Base-by-base conservation (phyloP, 2,888 invertebrate genomes). In the Phaonia tiefii region DNA sequence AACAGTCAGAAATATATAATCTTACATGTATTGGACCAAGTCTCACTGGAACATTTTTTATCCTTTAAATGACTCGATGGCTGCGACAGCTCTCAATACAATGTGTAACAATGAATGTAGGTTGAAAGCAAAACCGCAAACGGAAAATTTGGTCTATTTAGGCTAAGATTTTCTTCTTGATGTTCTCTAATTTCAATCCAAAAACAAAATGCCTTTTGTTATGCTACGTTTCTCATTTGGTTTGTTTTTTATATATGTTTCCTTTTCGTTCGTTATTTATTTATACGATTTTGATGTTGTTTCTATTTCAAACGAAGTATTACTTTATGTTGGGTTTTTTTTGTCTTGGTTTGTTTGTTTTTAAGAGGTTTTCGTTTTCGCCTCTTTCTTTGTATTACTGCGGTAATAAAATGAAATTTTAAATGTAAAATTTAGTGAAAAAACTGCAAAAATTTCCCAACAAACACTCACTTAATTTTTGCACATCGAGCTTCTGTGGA, bases 111-210 rank as follows among this genome's bases (percentile, higher is more conserved):
- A 56, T 56, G 13, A 26, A 15, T 26, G 1, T 7, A 13, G 11
- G 60, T 58, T 58, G 4, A 60, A 10, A 63, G 22, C 20, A 73
- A 58, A 70, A 56, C 11, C 58, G 46, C 75, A 75, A 71, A 66
- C 42, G 54, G 44, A 63, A 76, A 74, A 60, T 58, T 51, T 70
- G 70, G 11, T 80, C 58, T 74, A 77, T 80, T 74, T 77, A 77
- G 3, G 51, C 71, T 77, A 26, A 56, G 66, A 60, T 58, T 71
- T 74, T 44, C 51, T 22, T 49, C 46, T 42, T 15, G 31, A 20
- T 22, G 31, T 39, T 26, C 7, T 31, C 42, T 63, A 39, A 22
- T 70, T 70, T 31, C 31, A 31, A 31, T 31, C 31, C 31, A 8
- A 31, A 3, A 8, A 31, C 3, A 46, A 17, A 75, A 60, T 63